phyloP scores from a whole-genome alignment of 1,140 invertebrate genomes.

The Zaprionus capensis region DNA sequence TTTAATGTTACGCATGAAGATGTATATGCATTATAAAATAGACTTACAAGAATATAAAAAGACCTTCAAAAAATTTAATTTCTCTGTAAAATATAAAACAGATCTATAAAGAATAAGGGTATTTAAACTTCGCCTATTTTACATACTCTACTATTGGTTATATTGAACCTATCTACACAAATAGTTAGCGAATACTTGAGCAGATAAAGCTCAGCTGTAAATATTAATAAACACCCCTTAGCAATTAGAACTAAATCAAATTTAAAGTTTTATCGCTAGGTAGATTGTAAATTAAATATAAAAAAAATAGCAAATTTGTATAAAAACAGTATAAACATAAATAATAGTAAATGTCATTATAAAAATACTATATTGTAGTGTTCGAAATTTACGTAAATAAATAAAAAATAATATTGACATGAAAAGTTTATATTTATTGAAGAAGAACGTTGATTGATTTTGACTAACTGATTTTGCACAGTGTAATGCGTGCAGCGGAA shows the following conservation, averaged over 20 bases:
- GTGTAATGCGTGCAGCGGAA: constrained; percentile 5
- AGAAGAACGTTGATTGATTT: no score
- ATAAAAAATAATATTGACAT: no score
- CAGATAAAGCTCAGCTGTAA: background rate
- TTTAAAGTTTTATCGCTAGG: background rate
- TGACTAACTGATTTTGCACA: background rate
- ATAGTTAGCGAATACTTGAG: background rate
- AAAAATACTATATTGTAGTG: no score
- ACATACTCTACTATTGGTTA: background rate
- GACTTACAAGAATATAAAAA: no score
- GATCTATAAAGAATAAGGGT: background rate
- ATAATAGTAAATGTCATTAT: background rate
- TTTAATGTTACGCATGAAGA: no score
- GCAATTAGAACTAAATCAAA: background rate
- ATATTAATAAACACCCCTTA: background rate
- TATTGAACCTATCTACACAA: background rate
- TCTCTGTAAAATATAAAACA: no score
- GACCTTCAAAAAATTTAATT: no score
- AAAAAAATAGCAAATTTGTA: background rate
- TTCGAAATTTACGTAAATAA: no score
- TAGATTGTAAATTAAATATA: background rate
- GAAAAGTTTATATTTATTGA: no score
- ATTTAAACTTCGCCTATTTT: background rate
- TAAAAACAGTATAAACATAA: background rate
- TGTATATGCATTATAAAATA: no score